Evolutionary conservation across 2,113 vertebrate genomes (phyloP), one percentile per base, ranked within the genome.

Genomic region (Crotalus horridus): DNA sequence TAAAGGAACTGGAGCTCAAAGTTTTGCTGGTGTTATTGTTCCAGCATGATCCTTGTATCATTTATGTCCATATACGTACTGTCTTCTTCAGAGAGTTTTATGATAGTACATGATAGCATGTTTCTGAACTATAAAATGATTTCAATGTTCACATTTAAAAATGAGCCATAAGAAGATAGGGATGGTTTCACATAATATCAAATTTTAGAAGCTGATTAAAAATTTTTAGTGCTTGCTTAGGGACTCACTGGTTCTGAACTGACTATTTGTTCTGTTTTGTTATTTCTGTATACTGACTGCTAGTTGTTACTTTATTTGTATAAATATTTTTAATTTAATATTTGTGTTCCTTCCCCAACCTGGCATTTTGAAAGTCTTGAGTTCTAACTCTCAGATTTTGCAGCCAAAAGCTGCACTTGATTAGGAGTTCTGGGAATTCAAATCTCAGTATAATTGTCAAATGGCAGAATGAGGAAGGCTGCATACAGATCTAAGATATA

Each of bases 311-410:
- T 85, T 91, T 55, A 87, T 91, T 61, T n/a, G 23, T 56, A 43
- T 91, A 58, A 55, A 55, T 54, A 86, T 58, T 85, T 86, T 91
- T 91, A 21, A 29, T 91, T 91, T 81, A 81, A 81, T 81, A 21
- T 9, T 17, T 43, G 33, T 17, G 21, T 7, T 43, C 17, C n/a
- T 81, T 81, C 20, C 74, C 33, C 17, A 43, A 10, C 33, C 17
- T 81, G 33, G 33, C 7, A 81, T 81, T 81, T 81, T 21, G 33
- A 81, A 81, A 43, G 39, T 81, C 74, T 81, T 21, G 33, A 81
- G 7, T 81, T 81, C 33, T 43, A 81, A 81, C 74, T 81, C 29
- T 74, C 74, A 81, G 33, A 81, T 43, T 81, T 81, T 21, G 74
- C 33, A 81, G 74, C 74, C 74, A 43, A 81, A 81, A 81, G 33